phyloP scores from a whole-genome alignment of 2,113 vertebrate genomes.

The Sylvietta virens region DNA sequence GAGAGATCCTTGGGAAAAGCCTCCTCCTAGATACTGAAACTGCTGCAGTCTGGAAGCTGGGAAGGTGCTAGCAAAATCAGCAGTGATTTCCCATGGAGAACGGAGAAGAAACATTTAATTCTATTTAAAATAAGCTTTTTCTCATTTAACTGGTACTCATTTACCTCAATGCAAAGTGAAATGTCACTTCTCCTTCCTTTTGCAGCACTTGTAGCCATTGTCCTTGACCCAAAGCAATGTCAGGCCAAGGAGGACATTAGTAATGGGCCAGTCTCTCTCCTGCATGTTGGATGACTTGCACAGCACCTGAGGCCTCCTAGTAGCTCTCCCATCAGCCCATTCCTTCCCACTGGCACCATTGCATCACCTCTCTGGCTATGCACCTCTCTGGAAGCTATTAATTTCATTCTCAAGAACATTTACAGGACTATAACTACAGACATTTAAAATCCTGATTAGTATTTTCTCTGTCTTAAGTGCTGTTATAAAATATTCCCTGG shows the following conservation, averaged over 20 bases:
- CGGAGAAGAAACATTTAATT: background rate
- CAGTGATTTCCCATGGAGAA: background rate
- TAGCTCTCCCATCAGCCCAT: background rate
- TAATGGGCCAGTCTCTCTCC: background rate
- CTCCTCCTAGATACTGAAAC: background rate
- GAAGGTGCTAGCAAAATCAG: background rate
- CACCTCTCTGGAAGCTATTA: background rate
- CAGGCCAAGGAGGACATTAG: background rate
- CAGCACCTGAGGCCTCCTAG: background rate
- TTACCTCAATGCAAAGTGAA: background rate
- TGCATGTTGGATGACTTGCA: background rate
- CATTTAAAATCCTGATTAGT: constrained; percentile 66
- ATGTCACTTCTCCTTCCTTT: background rate
- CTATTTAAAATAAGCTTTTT: background rate
- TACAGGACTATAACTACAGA: constrained; percentile 45
- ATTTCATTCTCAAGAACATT: constrained; percentile 37
- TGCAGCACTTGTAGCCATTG: background rate
- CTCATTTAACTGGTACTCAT: background rate
- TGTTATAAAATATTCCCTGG: constrained; percentile 57
- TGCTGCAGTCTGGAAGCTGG: background rate
- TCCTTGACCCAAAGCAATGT: background rate
- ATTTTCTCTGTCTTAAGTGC: constrained; percentile 55
- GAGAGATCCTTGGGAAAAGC: background rate
- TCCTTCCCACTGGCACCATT: background rate
- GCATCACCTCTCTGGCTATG: background rate